Percentiles rank a stretch among this genome's conserved stretches.
Conservation (phyloP, 1,140 invertebrate species). For the Dolichoris vasculosae region DNA sequence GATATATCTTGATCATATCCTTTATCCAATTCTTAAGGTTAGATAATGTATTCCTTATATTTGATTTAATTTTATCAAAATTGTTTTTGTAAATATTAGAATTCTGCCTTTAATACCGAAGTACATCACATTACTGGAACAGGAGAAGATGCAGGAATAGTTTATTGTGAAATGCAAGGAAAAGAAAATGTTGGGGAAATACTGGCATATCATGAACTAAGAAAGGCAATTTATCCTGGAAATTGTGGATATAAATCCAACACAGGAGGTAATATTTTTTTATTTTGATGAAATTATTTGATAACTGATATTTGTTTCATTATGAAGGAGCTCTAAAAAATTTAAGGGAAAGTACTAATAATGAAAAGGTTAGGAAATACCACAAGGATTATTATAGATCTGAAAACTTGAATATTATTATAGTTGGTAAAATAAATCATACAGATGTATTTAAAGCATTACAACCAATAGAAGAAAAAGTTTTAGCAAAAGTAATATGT, state of each 20-base stretch:
- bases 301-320: constrained; percentile 14
- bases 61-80: constrained; percentile 47
- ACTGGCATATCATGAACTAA: constrained; percentile 78
- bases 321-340: constrained; percentile 80
- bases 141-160: constrained; percentile 92
- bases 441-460: constrained; percentile 85
- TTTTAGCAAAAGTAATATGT: constrained; percentile 80
- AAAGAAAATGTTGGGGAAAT: constrained; percentile 87
- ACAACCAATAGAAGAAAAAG: constrained; percentile 85
- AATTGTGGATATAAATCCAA: constrained; percentile 89
- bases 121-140: constrained; percentile 93
- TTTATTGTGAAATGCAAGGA: constrained; percentile 96
- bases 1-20: constrained; percentile 92
- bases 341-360: constrained; percentile 85
- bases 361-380: constrained; percentile 87
- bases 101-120: constrained; percentile 89
- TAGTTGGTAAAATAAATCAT: constrained; percentile 87
- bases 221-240: constrained; percentile 84
- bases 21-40: constrained; percentile 88
- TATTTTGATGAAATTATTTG: background rate
- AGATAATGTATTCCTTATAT: constrained; percentile 39
- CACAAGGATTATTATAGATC: constrained; percentile 92
- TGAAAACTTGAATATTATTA: constrained; percentile 91
- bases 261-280: constrained; percentile 82
- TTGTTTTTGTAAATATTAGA: constrained; percentile 70